Evolutionary conservation across 2,113 vertebrate genomes (phyloP).

Genomic region (Felis catus): DNA sequence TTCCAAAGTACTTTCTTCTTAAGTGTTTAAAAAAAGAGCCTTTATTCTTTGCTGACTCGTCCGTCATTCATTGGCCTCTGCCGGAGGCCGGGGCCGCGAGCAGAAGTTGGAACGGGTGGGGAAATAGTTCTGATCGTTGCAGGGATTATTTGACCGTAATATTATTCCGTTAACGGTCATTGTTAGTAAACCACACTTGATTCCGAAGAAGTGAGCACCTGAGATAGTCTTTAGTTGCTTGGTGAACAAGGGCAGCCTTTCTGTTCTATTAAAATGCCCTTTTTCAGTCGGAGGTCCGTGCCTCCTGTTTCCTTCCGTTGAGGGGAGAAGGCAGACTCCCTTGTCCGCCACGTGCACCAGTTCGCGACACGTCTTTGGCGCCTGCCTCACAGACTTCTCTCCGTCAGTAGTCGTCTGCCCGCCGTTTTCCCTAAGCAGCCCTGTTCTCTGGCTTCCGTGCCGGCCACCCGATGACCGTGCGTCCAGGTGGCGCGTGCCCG

Average conservation of each 20-base stretch:
- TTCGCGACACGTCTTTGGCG: too few species aligned
- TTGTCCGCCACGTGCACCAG: too few species aligned
- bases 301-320: neutral
- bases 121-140: neutral
- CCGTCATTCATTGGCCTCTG: neutral
- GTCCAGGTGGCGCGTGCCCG: too few species aligned
- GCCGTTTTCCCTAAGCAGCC: neutral
- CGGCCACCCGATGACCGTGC: too few species aligned
- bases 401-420: neutral
- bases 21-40: neutral
- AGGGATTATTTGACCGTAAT: neutral
- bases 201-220: neutral
- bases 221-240: neutral
- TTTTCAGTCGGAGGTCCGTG: neutral
- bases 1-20: neutral
- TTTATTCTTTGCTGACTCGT: neutral
- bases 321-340: neutral
- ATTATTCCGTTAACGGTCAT: neutral
- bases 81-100: neutral
- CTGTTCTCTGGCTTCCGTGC: too few species aligned
- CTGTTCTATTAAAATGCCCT: neutral
- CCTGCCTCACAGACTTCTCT: neutral
- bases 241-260: neutral
- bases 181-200: neutral
- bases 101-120: neutral